Percentiles rank a stretch among this genome's conserved stretches.
Conservation (phyloP, 2,797 vertebrate species). For the Rhabdophis nuchalis region DNA sequence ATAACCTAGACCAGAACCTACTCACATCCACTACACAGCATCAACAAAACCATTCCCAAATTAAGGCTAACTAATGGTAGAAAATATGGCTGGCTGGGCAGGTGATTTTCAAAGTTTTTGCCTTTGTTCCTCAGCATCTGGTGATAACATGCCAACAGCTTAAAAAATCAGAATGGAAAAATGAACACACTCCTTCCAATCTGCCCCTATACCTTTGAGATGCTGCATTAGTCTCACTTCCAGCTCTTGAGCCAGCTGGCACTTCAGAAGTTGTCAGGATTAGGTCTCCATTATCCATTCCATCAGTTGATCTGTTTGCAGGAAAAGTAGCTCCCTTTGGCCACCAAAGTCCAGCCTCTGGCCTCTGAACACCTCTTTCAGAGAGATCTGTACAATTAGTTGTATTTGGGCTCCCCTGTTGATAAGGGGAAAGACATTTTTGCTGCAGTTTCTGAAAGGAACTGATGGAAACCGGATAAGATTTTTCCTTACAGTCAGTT, state of each 20-base stretch:
- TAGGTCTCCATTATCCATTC: constrained; percentile 28
- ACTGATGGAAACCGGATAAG: neutral
- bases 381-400: neutral
- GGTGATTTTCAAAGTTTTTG: neutral
- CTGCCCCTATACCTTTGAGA: constrained; percentile 76
- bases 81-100: neutral
- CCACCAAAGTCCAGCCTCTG: neutral
- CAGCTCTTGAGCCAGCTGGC: constrained; percentile 73
- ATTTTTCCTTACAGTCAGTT: constrained; percentile 78
- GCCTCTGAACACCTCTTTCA: neutral
- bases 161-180: neutral
- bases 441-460: neutral
- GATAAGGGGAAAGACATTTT: neutral
- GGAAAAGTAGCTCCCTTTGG: neutral
- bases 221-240: constrained; percentile 74
- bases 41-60: neutral
- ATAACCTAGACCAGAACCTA: neutral
- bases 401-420: neutral
- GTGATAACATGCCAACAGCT: neutral
- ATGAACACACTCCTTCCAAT: no score
- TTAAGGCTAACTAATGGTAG: neutral
- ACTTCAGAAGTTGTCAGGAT: constrained; percentile 75
- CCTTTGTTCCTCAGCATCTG: neutral
- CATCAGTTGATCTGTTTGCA: constrained; percentile 14
- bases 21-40: neutral